Evolutionary conservation across 35 echinoderm and acorn worm genomes (phyloP), one percentile per base, ranked within the genome.

Genomic region (Hemicentrotus pulcherrimus): DNA sequence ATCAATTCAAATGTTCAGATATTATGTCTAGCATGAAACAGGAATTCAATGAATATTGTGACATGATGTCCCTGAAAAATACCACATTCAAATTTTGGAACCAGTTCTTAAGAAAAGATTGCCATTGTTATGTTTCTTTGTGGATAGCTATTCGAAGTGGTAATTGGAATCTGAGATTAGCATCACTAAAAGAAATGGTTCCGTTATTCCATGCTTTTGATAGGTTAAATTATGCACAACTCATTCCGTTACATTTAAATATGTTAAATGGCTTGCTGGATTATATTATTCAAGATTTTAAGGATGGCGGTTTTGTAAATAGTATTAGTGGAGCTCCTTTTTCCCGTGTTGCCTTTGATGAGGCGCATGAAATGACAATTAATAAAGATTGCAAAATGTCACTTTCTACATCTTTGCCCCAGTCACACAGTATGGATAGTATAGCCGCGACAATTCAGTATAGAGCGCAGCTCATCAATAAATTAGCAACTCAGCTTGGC

Each of bases 121-220:
- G 35, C 9, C 31, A 61, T 32, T 31, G 31, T 15, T 95, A 95
- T 61, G 7, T 95, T 58, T 59, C 87, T 30, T 32, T 95, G 28
- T 95, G 55, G 16, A 71, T 96, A 10, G 95, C 95, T 46, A 92
- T 95, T 16, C 30, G 95, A 2, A 78, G 48, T 15, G 88, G 90
- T 14, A 95, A 95, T 46, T 95, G 95, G 95, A 35, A 95, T 22
- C 28, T 95, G 4, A 88, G 95, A 91, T 47, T 95, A 45, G 94
- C 94, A 89, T 7, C 94, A 30, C 46, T 95, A 24, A 95, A 89
- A 88, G 47, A 78, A 0, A 92, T 92, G 12, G 90, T 61, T 46
- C 90, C 87, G 2, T 48, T 95, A 46, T 95, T 95, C 46, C 95
- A 95, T 92, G 95, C 95, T 19, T 95, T 92, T 31, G 95, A 95